Conservation (phyloP, 2,888 invertebrate genomes). For the Agrenia bidenticulata region DNA sequence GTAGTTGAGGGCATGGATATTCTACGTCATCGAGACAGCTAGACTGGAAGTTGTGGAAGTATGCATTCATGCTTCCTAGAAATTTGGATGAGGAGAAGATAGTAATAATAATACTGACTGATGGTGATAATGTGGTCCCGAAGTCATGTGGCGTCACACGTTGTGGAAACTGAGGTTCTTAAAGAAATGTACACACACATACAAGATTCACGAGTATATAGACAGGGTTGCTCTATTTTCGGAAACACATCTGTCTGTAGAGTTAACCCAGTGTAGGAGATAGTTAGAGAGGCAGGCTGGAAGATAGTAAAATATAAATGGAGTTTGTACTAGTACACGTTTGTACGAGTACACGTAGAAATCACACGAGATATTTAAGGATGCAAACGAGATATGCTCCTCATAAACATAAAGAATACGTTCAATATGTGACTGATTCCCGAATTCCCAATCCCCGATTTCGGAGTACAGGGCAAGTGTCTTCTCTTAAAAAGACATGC, state of each 20-base stretch:
- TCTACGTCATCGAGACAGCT: no score
- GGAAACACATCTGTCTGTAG: slow-evolving; percentile 14
- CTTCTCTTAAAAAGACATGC: not conserved
- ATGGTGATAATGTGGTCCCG: no score
- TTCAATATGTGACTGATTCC: no score
- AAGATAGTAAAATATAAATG: not conserved
- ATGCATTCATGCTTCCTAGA: no score
- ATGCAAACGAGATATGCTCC: no score
- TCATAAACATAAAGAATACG: no score
- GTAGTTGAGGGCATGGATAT: no score
- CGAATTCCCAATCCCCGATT: not conserved
- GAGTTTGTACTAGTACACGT: not conserved
- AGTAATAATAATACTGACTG: no score
- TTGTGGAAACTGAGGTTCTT: not conserved
- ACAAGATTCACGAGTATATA: no score
- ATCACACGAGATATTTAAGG: not conserved
- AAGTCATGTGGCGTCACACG: slow-evolving; percentile 3
- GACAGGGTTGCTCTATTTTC: slow-evolving; percentile 15
- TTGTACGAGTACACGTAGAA: not conserved
- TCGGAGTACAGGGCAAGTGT: not conserved
- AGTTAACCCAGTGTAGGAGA: not conserved
- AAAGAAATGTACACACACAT: no score
- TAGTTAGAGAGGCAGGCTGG: not conserved
- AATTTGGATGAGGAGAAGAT: no score
- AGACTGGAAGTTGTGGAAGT: no score